phyloP scores from a whole-genome alignment of 2,888 invertebrate species.

The Dichetophora obliterata region DNA sequence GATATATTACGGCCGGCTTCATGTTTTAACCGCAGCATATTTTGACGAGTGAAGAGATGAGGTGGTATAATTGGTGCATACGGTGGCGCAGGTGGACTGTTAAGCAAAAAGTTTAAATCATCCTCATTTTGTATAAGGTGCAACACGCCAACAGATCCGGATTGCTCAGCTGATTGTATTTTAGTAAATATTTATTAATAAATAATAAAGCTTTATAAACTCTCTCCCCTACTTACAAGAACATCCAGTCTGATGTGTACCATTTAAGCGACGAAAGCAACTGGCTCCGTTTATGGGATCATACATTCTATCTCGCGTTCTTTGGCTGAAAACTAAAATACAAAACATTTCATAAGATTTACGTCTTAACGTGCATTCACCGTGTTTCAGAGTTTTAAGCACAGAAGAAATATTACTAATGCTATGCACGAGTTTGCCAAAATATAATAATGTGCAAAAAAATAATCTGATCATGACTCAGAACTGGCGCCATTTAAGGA shows the following conservation, averaged over 20 bases:
- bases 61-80: slow-evolving; percentile 83
- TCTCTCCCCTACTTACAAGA: slow-evolving; percentile 78
- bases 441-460: neutral
- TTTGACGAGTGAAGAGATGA: slow-evolving; percentile 74
- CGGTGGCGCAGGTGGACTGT: slow-evolving; percentile 80
- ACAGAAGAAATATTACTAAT: neutral
- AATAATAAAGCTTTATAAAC: neutral
- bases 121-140: slow-evolving; percentile 76
- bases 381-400: too few relatives aligned
- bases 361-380: neutral
- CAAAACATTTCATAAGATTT: neutral
- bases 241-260: slow-evolving; percentile 95
- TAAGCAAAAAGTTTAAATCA: slow-evolving; percentile 83
- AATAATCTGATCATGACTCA: neutral
- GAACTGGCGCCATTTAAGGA: neutral
- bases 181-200: neutral
- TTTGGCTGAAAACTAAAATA: slow-evolving; percentile 55
- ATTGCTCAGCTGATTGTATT: slow-evolving; percentile 67
- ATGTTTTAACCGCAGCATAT: slow-evolving; percentile 72
- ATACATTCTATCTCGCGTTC: slow-evolving; percentile 87
- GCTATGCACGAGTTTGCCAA: neutral
- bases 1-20: slow-evolving; percentile 73
- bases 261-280: slow-evolving; percentile 93
- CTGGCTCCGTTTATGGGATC: slow-evolving; percentile 79
- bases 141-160: slow-evolving; percentile 88